Evolutionary conservation across 2,888 invertebrate genomes (phyloP).

Genomic region (Drosophila formosana): DNA sequence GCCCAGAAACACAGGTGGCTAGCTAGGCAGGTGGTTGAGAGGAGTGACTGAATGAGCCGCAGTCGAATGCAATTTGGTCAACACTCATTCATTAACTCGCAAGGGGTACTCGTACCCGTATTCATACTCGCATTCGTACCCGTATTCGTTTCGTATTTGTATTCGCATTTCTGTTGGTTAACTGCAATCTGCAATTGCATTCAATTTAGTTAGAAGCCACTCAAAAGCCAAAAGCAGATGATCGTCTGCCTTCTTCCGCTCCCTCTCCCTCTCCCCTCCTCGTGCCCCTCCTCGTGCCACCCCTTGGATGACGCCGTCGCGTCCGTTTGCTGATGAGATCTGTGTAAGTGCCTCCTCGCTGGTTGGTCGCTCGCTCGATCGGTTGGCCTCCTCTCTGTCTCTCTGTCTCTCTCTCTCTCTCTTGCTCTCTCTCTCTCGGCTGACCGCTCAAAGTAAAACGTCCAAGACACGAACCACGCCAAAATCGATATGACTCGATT

Average conservation of each 20-base stretch:
- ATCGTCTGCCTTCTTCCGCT: slow-evolving; percentile 12
- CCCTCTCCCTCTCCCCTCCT: not conserved
- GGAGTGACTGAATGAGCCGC: slow-evolving; percentile 10
- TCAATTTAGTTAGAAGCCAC: slow-evolving; percentile 73
- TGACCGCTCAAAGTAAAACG: slow-evolving; percentile 66
- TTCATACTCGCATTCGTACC: not conserved
- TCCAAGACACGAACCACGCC: slow-evolving; percentile 76
- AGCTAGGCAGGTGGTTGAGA: not conserved
- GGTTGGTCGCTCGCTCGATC: slow-evolving; percentile 23
- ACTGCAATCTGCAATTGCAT: slow-evolving; percentile 68
- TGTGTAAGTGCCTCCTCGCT: slow-evolving; percentile 60
- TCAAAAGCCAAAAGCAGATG: slow-evolving; percentile 17
- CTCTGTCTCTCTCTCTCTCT: not conserved
- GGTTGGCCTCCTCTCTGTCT: slow-evolving; percentile 30
- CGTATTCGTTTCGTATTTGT: not conserved
- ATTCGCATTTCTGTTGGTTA: not conserved
- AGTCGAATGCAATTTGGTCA: slow-evolving; percentile 67
- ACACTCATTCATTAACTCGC: slow-evolving; percentile 78
- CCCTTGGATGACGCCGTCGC: slow-evolving; percentile 24
- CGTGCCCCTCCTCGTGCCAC: too few relatives aligned
- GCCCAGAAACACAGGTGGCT: not conserved
- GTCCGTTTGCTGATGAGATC: slow-evolving; percentile 67
- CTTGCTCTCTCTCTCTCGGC: not conserved
- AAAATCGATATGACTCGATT: slow-evolving; percentile 81
- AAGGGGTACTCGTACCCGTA: slow-evolving; percentile 27